Percentiles rank a stretch among this genome's conserved stretches.
These are phyloP conservation scores for Ectobius pallidus DNA, from an alignment of 2,888 invertebrate genomes.

Conservation along the genomic window DNA sequence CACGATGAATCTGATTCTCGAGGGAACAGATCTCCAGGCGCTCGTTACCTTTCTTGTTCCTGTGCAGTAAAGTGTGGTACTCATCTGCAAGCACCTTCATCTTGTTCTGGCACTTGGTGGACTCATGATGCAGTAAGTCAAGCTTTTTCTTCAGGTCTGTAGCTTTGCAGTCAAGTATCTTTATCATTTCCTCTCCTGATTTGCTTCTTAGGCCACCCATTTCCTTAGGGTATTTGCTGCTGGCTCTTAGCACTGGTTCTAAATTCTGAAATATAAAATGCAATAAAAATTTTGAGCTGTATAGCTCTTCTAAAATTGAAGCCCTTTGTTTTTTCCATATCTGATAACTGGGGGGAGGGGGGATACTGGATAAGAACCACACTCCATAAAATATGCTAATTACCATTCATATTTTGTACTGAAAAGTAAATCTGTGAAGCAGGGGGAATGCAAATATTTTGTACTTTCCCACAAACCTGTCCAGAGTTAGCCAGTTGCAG, in stretches of 20 bases:
- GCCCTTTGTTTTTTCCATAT: too few relatives aligned
- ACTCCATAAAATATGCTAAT: too few relatives aligned
- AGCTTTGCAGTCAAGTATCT: conserved; percentile 70
- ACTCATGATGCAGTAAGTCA: conserved; percentile 74
- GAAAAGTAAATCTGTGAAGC: too few relatives aligned
- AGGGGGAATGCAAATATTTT: too few relatives aligned
- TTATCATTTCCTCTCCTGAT: conserved; percentile 56
- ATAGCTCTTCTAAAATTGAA: too few relatives aligned
- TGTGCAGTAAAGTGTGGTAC: conserved; percentile 51
- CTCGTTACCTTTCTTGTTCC: conserved; percentile 5
- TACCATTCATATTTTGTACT: too few relatives aligned
- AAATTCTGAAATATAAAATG: conserved; percentile 2
- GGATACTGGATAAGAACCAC: too few relatives aligned
- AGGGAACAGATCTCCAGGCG: conserved; percentile 62
- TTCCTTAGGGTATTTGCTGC: conserved; percentile 45
- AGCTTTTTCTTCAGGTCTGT: conserved; percentile 74
- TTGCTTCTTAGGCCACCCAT: conserved; percentile 59
- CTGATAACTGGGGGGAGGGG: too few relatives aligned
- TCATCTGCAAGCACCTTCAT: conserved; percentile 50
- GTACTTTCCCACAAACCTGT: too few relatives aligned
- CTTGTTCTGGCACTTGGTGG: conserved; percentile 58
- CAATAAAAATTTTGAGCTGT: too few relatives aligned
- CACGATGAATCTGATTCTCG: conserved; percentile 82
- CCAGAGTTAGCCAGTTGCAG: conserved; percentile 57
- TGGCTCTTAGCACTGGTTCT: background rate